Conservation (phyloP, 2,797 vertebrate genomes). For the Leptodactylus fallax region DNA sequence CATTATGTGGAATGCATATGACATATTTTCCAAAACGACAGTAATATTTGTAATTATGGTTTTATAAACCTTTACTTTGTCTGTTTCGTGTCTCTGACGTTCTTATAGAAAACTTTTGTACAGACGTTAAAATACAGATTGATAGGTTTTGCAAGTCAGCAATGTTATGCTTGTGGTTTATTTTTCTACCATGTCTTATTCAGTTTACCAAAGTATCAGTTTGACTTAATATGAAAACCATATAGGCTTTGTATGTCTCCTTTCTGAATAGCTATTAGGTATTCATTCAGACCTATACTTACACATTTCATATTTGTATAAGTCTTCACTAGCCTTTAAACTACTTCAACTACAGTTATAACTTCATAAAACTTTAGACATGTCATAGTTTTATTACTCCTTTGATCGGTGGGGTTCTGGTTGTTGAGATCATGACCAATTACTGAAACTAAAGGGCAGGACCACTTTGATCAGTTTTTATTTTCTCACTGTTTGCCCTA, state of each 20-base stretch:
- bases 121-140: constrained; percentile 56
- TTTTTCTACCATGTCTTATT: neutral
- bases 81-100: constrained; percentile 82
- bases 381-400: neutral
- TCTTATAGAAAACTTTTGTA: constrained; percentile 78
- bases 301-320: too few species aligned
- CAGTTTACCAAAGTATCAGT: neutral
- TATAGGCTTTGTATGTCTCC: neutral
- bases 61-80: constrained; percentile 91
- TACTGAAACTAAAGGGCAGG: too few species aligned
- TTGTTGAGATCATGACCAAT: too few species aligned
- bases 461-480: too few species aligned
- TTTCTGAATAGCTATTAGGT: too few species aligned
- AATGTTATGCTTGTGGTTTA: constrained; percentile 8
- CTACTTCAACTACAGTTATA: neutral
- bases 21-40: constrained; percentile 71
- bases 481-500: too few species aligned
- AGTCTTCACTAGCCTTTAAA: too few species aligned
- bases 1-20: constrained; percentile 85
- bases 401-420: too few species aligned
- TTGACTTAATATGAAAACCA: neutral
- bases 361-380: neutral
- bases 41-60: constrained; percentile 82
- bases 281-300: too few species aligned
- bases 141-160: neutral